Evolutionary conservation across 2,888 invertebrate genomes (phyloP).

Genomic region (Brachypalpus laphriformis): DNA sequence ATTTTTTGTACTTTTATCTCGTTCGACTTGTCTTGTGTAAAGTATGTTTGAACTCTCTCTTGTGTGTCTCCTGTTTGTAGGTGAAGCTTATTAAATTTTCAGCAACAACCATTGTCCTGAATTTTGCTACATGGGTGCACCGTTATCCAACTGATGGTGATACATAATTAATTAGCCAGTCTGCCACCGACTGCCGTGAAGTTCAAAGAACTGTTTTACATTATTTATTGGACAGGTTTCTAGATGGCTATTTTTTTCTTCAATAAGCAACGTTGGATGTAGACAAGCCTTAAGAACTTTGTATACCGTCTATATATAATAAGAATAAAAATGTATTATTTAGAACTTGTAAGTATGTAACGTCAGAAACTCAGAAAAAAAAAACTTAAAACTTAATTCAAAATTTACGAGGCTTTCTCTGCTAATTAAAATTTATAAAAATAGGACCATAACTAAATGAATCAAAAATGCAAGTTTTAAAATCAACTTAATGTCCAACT

Average conservation of each 20-base stretch:
- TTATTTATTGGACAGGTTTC: slow-evolving; percentile 47
- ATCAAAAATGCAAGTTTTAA: no score
- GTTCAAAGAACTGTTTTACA: slow-evolving; percentile 69
- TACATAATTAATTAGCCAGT: slow-evolving; percentile 66
- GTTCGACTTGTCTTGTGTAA: neutral
- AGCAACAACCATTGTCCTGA: slow-evolving; percentile 54
- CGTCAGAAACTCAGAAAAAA: no score
- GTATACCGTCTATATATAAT: no score
- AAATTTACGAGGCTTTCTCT: no score
- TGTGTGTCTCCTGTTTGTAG: slow-evolving; percentile 50
- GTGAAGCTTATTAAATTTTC: slow-evolving; percentile 73
- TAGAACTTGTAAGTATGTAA: no score
- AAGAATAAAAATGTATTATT: no score
- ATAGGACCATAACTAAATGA: no score
- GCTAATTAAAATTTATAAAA: no score
- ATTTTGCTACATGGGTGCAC: slow-evolving; percentile 35
- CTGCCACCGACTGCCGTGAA: neutral
- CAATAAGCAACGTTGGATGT: neutral
- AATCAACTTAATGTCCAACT: no score
- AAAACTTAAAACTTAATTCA: no score
- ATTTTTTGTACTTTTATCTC: slow-evolving; percentile 16
- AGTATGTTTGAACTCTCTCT: slow-evolving; percentile 8
- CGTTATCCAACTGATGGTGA: slow-evolving; percentile 43
- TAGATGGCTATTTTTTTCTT: neutral
- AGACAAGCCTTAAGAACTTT: neutral